Evolutionary conservation across 2,888 invertebrate species (phyloP), one percentile per base, ranked within the genome.

Genomic region (Limenitis camilla): DNA sequence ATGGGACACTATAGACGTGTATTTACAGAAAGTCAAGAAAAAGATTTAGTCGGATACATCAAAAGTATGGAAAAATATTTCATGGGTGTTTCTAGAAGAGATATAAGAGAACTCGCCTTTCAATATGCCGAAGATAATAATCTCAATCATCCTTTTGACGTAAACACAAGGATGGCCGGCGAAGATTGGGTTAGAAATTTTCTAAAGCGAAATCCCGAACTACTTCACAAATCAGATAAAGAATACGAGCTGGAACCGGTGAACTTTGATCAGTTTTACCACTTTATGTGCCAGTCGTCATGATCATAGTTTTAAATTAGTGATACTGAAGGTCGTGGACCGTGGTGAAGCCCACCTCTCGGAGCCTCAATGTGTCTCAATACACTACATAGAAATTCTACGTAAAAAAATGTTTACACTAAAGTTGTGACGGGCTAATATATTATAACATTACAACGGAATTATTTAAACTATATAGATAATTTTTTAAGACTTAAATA

Each of bases 171-270:
- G 47, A 88, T 88, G 84, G 88, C 88, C 0, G 88, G 88, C 28
- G 81, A 84, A 60, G 87, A 88, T 60, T 88, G 88, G 88, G 82
- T 88, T 11, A 76, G 83, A 60, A 87, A 87, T 59, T 89, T 88
- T 67, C 66, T 88, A 27, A 88, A 87, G 55, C 67, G 88, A 52
- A 84, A 88, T 57, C 84, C 87, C 0, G 87, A 87, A 59, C 68
- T 87, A 31, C 65, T 81, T 32, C 77, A 84, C 49, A 80, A 70
- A 60, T 69, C 84, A 5, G 81, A 81, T 35, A 76, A 72, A 56
- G 85, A 86, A 30, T 71, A 67, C 38, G 81, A 81, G 38, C 61
- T 83, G 61, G 85, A 84, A 59, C 85, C 87, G 53, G 87, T 86
- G 41, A 87, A 87, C 69, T 87, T 87, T 53, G 87, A 87, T 62